Conservation (phyloP, 2,888 invertebrate genomes). For the Congeria kusceri region DNA sequence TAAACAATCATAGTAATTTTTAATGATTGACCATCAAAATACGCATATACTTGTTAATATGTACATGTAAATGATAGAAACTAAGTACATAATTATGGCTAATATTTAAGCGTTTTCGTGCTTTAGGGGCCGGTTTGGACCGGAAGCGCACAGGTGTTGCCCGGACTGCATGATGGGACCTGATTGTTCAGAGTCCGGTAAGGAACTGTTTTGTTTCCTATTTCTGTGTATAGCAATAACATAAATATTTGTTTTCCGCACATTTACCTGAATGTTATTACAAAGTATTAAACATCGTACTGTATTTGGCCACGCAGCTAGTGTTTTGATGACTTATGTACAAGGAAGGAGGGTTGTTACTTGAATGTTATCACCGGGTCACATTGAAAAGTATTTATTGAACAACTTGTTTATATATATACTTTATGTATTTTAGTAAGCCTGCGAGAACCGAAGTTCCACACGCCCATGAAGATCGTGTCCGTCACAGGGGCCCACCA, state of each 20-base stretch:
- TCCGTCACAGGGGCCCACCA: slow-evolving; percentile 31
- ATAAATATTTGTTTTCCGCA: too few species aligned
- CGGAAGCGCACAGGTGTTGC: neutral
- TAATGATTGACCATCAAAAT: too few species aligned
- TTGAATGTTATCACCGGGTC: neutral
- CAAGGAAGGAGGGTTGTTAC: neutral
- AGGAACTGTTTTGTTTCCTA: neutral
- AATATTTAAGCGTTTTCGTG: neutral
- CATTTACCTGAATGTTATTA: too few species aligned
- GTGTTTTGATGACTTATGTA: too few species aligned
- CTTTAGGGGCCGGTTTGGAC: too few species aligned
- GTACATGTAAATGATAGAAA: too few species aligned
- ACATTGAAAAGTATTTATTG: neutral
- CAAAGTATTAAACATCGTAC: too few species aligned
- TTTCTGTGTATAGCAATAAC: neutral
- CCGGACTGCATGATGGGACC: slow-evolving; percentile 27
- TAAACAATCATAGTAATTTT: too few species aligned
- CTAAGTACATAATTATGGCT: too few species aligned
- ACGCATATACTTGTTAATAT: too few species aligned
- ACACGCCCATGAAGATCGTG: slow-evolving; percentile 27
- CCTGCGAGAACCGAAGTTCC: slow-evolving; percentile 31
- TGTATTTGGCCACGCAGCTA: too few species aligned
- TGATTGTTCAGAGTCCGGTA: slow-evolving; percentile 19
- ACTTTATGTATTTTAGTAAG: slow-evolving; percentile 20
- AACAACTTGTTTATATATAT: neutral